These are phyloP conservation scores for Bombyx huttoni DNA, from an alignment of 2,888 invertebrate species.

Conservation along the genomic window DNA sequence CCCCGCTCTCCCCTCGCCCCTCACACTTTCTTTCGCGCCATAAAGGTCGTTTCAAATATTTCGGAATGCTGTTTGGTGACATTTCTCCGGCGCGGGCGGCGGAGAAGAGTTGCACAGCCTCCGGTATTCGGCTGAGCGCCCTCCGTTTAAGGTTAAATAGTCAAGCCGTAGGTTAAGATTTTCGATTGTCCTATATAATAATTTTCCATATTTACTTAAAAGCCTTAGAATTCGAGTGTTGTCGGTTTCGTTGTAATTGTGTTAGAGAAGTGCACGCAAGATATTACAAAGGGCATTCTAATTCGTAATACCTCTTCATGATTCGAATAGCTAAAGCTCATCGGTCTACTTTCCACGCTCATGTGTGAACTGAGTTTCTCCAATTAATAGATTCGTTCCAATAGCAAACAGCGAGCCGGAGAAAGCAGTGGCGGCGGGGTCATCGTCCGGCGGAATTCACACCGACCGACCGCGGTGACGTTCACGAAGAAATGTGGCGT, in stretches of 20 bases:
- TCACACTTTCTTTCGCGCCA: conserved; percentile 71
- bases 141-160: conserved; percentile 3
- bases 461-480: conserved; percentile 59
- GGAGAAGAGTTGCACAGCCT: conserved; percentile 51
- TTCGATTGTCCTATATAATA: background rate
- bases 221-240: no score
- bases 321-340: conserved; percentile 35
- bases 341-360: conserved; percentile 65
- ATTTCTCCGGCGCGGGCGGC: conserved; percentile 61
- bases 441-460: conserved; percentile 64
- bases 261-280: conserved; percentile 1
- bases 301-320: conserved; percentile 14
- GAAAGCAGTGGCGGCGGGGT: conserved; percentile 63
- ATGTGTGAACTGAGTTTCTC: conserved; percentile 72
- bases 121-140: conserved; percentile 39
- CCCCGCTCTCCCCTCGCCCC: conserved; percentile 62
- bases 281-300: conserved; percentile 5
- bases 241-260: no score
- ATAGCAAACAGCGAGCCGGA: conserved; percentile 66
- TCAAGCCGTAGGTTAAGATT: background rate
- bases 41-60: conserved; percentile 73
- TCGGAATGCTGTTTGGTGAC: conserved; percentile 71
- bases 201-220: no score
- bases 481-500: conserved; percentile 65
- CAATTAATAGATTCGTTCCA: conserved; percentile 73